Evolutionary conservation across 2,888 invertebrate genomes (phyloP).

Genomic region (Amaurobius ferox): DNA sequence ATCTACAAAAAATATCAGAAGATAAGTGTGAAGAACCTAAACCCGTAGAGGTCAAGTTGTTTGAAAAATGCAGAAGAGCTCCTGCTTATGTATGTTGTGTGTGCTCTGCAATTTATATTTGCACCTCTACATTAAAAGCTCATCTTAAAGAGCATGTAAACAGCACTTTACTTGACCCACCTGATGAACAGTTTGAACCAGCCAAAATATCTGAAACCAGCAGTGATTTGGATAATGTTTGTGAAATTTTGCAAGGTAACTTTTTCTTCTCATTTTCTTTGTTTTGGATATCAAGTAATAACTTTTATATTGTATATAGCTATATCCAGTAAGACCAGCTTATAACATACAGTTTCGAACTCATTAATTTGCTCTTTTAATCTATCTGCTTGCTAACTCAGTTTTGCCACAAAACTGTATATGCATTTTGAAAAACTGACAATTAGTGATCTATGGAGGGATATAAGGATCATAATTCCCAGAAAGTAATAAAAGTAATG

Average conservation of each 20-base stretch:
- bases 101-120: conserved; percentile 56
- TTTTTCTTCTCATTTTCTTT: too few species aligned
- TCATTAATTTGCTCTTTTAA: too few species aligned
- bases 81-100: conserved; percentile 67
- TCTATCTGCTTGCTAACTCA: too few species aligned
- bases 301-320: too few species aligned
- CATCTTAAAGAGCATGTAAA: conserved; percentile 63
- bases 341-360: too few species aligned
- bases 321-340: too few species aligned
- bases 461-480: too few species aligned
- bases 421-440: too few species aligned
- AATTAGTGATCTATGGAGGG: too few species aligned
- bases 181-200: background rate
- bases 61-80: conserved; percentile 48
- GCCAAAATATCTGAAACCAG: conserved; percentile 16
- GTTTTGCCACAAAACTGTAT: too few species aligned
- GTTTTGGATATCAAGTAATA: too few species aligned
- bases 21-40: conserved; percentile 17
- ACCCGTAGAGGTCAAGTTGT: conserved; percentile 45
- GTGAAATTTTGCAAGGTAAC: conserved; percentile 49
- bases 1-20: background rate
- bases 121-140: conserved; percentile 40
- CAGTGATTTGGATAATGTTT: conserved; percentile 17
- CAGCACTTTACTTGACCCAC: conserved; percentile 19
- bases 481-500: too few species aligned